Conservation (phyloP, 2,888 invertebrate species). For the Lepidochitona cinerea region DNA sequence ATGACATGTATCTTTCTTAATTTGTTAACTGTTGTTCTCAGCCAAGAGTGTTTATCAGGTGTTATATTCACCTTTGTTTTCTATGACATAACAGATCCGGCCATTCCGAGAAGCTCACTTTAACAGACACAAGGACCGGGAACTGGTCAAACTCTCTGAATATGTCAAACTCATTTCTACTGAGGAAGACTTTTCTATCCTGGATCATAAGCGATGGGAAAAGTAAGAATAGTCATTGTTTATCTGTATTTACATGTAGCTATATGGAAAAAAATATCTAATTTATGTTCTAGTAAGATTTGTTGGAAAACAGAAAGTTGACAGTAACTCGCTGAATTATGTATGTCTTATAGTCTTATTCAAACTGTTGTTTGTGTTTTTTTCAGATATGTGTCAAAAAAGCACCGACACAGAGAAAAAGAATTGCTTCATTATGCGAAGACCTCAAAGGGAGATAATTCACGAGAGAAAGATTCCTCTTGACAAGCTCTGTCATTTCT, state of each 20-base stretch:
- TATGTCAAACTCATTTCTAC: slow-evolving; percentile 87
- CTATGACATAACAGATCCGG: slow-evolving; percentile 79
- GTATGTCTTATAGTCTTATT: no score
- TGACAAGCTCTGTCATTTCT: no score
- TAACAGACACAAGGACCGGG: slow-evolving; percentile 86
- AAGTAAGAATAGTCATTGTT: slow-evolving; percentile 67
- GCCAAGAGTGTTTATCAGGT: no score
- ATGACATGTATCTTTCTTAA: neutral
- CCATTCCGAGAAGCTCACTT: slow-evolving; percentile 93
- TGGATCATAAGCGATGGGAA: slow-evolving; percentile 96
- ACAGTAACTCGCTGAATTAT: no score
- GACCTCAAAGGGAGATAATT: no score
- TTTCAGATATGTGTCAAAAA: neutral
- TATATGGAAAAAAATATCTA: no score
- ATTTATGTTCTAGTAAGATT: no score
- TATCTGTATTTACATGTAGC: no score
- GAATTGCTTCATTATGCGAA: neutral
- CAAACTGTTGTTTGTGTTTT: neutral
- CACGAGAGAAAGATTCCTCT: no score
- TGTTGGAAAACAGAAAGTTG: no score
- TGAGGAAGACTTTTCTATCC: slow-evolving; percentile 83
- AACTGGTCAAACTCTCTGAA: slow-evolving; percentile 83
- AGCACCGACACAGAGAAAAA: neutral
- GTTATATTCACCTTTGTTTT: no score
- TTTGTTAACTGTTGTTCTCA: no score